Evolutionary conservation across 1,140 invertebrate species (phyloP).

Genomic region (Sycophila sp.): DNA sequence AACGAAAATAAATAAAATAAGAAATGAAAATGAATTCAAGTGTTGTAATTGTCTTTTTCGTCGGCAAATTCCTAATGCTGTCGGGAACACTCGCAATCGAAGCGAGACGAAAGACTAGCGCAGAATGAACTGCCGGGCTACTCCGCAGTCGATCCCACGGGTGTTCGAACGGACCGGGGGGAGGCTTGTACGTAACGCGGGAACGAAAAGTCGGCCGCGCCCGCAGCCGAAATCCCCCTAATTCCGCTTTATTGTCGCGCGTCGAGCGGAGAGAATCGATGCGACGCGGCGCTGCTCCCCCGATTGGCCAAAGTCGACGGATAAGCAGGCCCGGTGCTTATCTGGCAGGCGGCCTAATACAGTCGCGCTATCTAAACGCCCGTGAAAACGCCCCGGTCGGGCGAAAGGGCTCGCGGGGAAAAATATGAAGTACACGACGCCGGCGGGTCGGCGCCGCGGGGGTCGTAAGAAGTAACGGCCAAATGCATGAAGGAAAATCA

Average conservation of each 20-base stretch:
- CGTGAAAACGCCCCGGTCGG: conserved; percentile 36
- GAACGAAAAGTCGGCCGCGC: background rate
- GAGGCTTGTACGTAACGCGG: background rate
- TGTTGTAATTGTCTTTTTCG: no score
- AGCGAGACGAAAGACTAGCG: no score
- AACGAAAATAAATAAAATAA: no score
- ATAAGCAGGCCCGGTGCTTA: conserved; percentile 6
- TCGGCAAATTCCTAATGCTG: no score
- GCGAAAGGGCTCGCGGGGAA: background rate
- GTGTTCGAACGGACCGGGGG: no score
- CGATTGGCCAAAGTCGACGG: conserved; percentile 12
- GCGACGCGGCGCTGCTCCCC: background rate
- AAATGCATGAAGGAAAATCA: conserved; percentile 13
- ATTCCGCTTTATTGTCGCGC: conserved; percentile 17
- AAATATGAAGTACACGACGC: background rate
- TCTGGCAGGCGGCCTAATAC: background rate
- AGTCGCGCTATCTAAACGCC: conserved; percentile 38
- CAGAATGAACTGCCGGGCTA: no score
- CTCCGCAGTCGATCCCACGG: no score
- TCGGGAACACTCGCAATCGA: no score
- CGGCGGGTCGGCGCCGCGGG: background rate
- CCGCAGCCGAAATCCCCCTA: conserved; percentile 8
- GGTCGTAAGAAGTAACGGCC: background rate
- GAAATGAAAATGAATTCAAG: no score
- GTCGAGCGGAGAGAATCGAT: conserved; percentile 5